These are phyloP conservation scores for Brachionus rotundiformis DNA, from an alignment of 1,140 invertebrate species.

Conservation along the genomic window DNA sequence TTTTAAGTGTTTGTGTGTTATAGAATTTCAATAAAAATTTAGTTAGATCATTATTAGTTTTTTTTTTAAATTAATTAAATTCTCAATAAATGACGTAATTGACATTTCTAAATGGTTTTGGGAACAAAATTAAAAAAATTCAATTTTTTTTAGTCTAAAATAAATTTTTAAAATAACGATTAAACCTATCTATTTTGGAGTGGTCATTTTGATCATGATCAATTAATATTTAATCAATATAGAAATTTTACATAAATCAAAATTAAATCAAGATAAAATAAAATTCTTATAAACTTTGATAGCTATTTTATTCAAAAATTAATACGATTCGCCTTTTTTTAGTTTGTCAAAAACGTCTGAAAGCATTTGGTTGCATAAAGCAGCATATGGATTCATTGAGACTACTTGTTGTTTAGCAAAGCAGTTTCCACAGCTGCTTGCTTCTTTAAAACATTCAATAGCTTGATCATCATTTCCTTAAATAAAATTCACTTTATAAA, in stretches of 20 bases:
- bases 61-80: conserved; percentile 42
- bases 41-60: neutral
- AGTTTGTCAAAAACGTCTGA: conserved; percentile 70
- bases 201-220: too few relatives aligned
- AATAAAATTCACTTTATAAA: conserved; percentile 34
- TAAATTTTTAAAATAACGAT: too few relatives aligned
- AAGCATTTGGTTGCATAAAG: conserved; percentile 89
- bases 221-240: too few relatives aligned
- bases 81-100: neutral
- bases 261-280: neutral
- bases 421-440: conserved; percentile 73
- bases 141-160: conserved; percentile 49
- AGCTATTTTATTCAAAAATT: conserved; percentile 51
- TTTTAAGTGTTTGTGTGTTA: too few relatives aligned
- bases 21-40: too few relatives aligned
- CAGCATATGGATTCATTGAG: conserved; percentile 63
- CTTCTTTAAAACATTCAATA: conserved; percentile 71
- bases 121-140: neutral
- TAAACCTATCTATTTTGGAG: too few relatives aligned
- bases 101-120: too few relatives aligned
- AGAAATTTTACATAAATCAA: neutral
- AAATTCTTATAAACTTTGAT: too few relatives aligned
- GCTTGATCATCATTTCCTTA: conserved; percentile 59
- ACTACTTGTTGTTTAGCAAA: conserved; percentile 76
- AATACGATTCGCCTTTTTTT: conserved; percentile 72